Percentiles rank a stretch among this genome's conserved stretches.
These are phyloP conservation scores for Parotia lawesii DNA, from an alignment of 2,113 vertebrate genomes.

Conservation along the genomic window DNA sequence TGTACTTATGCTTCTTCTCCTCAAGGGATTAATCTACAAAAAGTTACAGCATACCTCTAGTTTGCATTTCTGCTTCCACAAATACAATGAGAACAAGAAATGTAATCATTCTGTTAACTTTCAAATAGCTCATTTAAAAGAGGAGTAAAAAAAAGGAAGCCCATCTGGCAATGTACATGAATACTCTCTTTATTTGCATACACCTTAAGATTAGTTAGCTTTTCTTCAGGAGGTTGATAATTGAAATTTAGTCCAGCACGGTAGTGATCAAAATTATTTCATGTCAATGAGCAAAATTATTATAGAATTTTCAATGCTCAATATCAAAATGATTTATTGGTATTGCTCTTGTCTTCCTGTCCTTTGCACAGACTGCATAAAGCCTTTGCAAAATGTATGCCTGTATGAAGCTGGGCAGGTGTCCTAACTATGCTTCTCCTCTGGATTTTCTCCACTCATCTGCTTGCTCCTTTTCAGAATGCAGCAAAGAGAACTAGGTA, in stretches of 20 bases:
- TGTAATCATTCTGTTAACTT: not conserved
- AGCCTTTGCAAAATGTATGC: not conserved
- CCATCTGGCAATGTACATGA: not conserved
- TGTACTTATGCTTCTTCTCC: not conserved
- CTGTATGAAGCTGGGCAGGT: not conserved
- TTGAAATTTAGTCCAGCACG: not conserved
- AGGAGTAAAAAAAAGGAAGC: rapidly evolving
- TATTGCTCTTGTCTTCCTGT: not conserved
- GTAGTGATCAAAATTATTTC: not conserved
- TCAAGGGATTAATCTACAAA: not conserved
- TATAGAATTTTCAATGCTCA: not conserved
- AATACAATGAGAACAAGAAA: not conserved
- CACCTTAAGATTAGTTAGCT: not conserved
- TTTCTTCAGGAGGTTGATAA: not conserved
- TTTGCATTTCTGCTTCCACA: not conserved
- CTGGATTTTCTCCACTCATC: not conserved
- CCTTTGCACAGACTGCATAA: not conserved
- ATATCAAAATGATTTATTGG: not conserved
- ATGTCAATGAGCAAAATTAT: not conserved
- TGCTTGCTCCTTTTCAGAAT: not conserved
- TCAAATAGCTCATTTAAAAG: not conserved
- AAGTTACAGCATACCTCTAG: not conserved
- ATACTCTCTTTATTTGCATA: not conserved
- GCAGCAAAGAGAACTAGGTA: not conserved
- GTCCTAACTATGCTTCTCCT: not conserved